Evolutionary conservation across 2,113 vertebrate genomes (phyloP).

Genomic region (Dicentrarchus labrax): DNA sequence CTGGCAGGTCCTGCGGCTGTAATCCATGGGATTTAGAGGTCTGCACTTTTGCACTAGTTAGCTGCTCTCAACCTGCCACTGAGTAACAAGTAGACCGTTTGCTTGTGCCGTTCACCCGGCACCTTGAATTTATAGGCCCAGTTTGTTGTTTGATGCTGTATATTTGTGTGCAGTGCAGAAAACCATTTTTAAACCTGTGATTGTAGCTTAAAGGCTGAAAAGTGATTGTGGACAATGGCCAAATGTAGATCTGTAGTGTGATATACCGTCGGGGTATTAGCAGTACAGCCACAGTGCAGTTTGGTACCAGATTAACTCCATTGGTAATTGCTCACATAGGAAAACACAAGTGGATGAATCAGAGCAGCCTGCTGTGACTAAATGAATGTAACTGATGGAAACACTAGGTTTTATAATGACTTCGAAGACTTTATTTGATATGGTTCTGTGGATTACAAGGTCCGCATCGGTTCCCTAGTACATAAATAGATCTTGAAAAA

Average conservation of each 20-base stretch:
- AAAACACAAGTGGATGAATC: not conserved
- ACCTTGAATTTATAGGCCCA: not conserved
- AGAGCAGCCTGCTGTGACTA: not conserved
- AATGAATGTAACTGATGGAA: not conserved
- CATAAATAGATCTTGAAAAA: not conserved
- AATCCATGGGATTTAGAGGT: slow-evolving; percentile 66
- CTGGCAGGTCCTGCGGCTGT: slow-evolving; percentile 63
- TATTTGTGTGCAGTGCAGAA: not conserved
- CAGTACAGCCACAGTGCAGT: not conserved
- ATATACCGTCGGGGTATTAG: not conserved
- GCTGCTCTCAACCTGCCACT: slow-evolving; percentile 18
- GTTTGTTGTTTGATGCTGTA: not conserved
- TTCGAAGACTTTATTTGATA: not conserved
- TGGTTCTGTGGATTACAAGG: not conserved
- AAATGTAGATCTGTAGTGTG: not conserved
- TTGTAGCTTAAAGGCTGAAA: not conserved
- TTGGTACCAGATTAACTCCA: not conserved
- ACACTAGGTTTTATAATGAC: not conserved
- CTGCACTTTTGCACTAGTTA: slow-evolving; percentile 39
- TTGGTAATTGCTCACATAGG: too few species aligned
- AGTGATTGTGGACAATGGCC: not conserved
- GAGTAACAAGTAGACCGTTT: slow-evolving; percentile 3
- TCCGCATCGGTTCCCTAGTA: not conserved
- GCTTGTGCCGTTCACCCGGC: not conserved
- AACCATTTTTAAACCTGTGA: not conserved